phyloP scores from a whole-genome alignment of 2,113 vertebrate genomes.

The Pholis gunnellus region DNA sequence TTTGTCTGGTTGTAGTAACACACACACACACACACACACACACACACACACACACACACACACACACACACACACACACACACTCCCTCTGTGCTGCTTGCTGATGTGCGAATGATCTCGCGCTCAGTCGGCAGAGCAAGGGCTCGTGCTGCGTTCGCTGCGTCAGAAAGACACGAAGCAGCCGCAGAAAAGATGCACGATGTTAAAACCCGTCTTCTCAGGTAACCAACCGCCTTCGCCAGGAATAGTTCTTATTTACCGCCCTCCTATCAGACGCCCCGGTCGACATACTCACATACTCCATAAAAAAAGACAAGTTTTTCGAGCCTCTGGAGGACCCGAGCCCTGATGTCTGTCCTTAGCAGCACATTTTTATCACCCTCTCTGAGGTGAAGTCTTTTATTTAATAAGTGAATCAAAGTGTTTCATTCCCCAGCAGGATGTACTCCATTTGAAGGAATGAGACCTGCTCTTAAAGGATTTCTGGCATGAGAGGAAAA shows the following conservation, averaged over 20 bases:
- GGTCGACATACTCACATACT: not conserved
- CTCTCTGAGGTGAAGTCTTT: constrained; percentile 23
- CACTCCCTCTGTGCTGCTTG: constrained; percentile 33
- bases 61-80: not conserved
- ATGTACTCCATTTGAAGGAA: constrained; percentile 26
- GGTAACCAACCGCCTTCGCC: not conserved
- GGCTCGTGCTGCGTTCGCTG: constrained; percentile 6
- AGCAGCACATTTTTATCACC: constrained; percentile 24
- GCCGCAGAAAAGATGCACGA: constrained; percentile 7
- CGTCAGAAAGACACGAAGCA: not conserved
- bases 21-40: too few species aligned
- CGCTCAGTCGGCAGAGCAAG: not conserved
- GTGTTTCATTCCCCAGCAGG: constrained; percentile 23
- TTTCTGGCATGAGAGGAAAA: constrained; percentile 12
- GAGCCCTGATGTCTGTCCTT: constrained; percentile 24
- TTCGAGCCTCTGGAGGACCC: not conserved
- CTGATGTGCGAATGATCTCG: constrained; percentile 45
- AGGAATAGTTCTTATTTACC: constrained; percentile 36
- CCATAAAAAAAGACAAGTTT: not conserved
- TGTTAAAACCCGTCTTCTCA: constrained; percentile 12
- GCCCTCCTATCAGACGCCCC: constrained; percentile 5
- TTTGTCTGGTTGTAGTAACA: not conserved
- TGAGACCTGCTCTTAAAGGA: constrained; percentile 29
- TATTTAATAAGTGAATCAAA: constrained; percentile 31
- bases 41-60: too few species aligned